Evolutionary conservation across 2,888 invertebrate species (phyloP), one percentile per base, ranked within the genome.

Genomic region (Cheilosia urbana): DNA sequence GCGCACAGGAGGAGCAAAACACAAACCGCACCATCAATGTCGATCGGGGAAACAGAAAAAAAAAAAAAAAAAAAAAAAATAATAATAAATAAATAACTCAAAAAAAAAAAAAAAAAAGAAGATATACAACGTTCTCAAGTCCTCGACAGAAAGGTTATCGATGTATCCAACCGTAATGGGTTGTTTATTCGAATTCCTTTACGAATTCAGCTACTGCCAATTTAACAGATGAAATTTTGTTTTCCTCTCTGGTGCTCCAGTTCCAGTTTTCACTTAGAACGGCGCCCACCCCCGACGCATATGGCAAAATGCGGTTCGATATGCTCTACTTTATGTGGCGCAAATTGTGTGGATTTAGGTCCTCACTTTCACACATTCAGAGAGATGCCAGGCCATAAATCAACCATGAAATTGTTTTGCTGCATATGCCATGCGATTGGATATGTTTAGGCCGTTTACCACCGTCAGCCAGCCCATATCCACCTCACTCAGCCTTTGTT

Each of bases 351-450:
- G 71, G 84, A 85, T 85, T 85, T 66, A 71, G 84, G 84, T 85
- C 66, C 84, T 76, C 80, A 80, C 76, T 75, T 84, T 80, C 80
- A 34, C 84, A 84, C 79, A 80, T 71, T 53, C 49, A 34, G 45
- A 71, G 63, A 80, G 69, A 79, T 75, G 76, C 71, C 66, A 47
- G 75, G 66, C 66, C 80, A 85, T 85, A 85, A 85, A 85, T 85
- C 84, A 85, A 85, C 75, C 84, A 85, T 85, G 84, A 85, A 85
- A 85, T 85, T 85, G 81, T 80, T 85, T 85, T 85, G 84, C 84
- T 85, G 84, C 84, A 85, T 85, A 80, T 85, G 81, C 84, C 81
- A 85, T 66, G 51, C 58, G 83, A 77, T 78, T 76, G 65, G 65
- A 68, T 55, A 49, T 75, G 79, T 68, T 72, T 79, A 71, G 75